These are phyloP conservation scores for Gryon sp. DNA, from an alignment of 1,140 invertebrate species.

Conservation along the genomic window DNA sequence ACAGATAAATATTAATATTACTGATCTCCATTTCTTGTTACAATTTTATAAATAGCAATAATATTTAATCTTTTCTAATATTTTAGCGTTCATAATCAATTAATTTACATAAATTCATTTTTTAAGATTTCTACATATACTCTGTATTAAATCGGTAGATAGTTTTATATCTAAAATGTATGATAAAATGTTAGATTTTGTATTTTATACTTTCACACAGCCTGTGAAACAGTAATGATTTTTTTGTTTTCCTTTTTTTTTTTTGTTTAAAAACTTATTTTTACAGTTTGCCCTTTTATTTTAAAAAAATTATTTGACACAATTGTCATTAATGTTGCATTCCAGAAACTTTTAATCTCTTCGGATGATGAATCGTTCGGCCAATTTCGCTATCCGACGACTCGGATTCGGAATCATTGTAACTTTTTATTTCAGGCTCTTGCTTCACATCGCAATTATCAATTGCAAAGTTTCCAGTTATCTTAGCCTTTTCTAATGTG, in stretches of 20 bases:
- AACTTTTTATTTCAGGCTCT: constrained; percentile 73
- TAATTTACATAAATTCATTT: no score
- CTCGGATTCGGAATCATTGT: constrained; percentile 80
- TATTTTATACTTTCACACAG: no score
- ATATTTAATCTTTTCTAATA: no score
- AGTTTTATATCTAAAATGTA: no score
- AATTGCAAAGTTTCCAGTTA: constrained; percentile 83
- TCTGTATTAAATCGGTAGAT: no score
- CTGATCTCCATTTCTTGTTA: no score
- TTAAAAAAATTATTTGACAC: neutral
- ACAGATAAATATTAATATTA: no score
- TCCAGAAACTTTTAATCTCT: constrained; percentile 78
- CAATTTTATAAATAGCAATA: no score
- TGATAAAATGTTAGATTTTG: no score
- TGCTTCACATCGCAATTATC: constrained; percentile 79
- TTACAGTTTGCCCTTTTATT: neutral
- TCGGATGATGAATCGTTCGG: constrained; percentile 76
- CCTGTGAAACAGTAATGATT: no score
- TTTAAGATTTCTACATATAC: no score
- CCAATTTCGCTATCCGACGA: constrained; percentile 80
- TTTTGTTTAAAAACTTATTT: neutral
- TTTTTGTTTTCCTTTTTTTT: neutral
- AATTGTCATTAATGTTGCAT: constrained; percentile 70
- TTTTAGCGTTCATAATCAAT: no score
- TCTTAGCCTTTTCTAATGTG: constrained; percentile 85